Evolutionary conservation across 2,797 vertebrate species (phyloP).

Genomic region (Leptodactylus fallax): DNA sequence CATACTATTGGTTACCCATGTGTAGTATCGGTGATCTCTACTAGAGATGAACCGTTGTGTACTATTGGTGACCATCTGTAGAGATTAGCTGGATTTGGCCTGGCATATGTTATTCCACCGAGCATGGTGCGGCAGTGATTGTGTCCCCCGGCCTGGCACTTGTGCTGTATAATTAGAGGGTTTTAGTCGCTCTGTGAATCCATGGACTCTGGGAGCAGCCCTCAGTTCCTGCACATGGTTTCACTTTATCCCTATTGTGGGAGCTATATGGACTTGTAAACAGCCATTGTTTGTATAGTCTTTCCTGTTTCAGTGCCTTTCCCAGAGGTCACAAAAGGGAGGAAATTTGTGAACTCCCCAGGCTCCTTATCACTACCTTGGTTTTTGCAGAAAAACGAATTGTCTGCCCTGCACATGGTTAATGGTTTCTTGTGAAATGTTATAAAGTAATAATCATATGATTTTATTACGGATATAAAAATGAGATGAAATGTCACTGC

Average conservation of each 20-base stretch:
- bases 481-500: background rate
- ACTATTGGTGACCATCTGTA: background rate
- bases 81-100: background rate
- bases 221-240: background rate
- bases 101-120: background rate
- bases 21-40: no score
- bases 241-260: slow-evolving; percentile 26
- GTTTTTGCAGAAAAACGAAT: background rate
- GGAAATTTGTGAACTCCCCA: background rate
- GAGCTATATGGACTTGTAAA: slow-evolving; percentile 24
- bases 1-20: no score
- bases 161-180: background rate
- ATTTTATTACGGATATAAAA: background rate
- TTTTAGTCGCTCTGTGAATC: background rate
- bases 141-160: background rate
- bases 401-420: background rate
- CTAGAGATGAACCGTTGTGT: no score
- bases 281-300: slow-evolving; percentile 29
- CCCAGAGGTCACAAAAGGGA: slow-evolving; percentile 37
- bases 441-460: background rate
- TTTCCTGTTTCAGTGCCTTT: slow-evolving; percentile 34
- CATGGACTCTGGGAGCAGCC: background rate
- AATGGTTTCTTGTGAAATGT: background rate
- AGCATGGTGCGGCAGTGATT: background rate
- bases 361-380: background rate